Evolutionary conservation across 2,888 invertebrate species (phyloP), one percentile per base, ranked within the genome.

Genomic region (Lasioglossum pauxillum): DNA sequence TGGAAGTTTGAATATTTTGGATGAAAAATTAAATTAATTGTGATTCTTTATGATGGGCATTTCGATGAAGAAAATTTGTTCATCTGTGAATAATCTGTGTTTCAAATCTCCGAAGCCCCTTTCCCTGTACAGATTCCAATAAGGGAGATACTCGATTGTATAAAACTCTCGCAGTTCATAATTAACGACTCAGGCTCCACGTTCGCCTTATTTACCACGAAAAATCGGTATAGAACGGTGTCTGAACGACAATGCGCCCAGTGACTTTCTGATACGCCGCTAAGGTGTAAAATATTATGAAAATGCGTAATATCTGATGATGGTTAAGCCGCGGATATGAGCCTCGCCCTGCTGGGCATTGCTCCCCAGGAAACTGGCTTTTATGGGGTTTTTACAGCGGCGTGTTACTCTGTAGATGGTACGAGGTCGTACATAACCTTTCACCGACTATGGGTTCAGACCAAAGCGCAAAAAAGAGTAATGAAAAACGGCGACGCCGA

Each of bases 251-350:
- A 87, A 88, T 86, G 88, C 78, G 80, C 72, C 85, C 80, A 69
- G 67, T 53, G 84, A 73, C 82, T 71, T 82, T 75, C 31, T 38
- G 78, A 89, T 85, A 87, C 82, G 84, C 82, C 89, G 89, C 84
- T 82, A 77, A 86, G 82, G 85, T 92, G 91, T 92, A 92, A 93
- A 93, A 92, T 93, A 92, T 93, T 92, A 93, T 92, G 91, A 93
- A 93, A 93, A 93, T 92, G 92, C 90, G 89, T 93, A 93, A 91
- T 92, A 90, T 90, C 91, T 90, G 90, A 92, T 91, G 91, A 92
- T 90, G 91, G 91, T 93, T 92, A 92, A 93, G 89, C 92, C 89
- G 77, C 84, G 85, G 88, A 85, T 84, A 90, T 79, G 89, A 89
- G 81, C 16, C 74, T 35, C 79, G 73, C 82, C 82, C 79, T 75